These are phyloP conservation scores for Lynx canadensis DNA, from an alignment of 2,113 vertebrate species.

Conservation along the genomic window DNA sequence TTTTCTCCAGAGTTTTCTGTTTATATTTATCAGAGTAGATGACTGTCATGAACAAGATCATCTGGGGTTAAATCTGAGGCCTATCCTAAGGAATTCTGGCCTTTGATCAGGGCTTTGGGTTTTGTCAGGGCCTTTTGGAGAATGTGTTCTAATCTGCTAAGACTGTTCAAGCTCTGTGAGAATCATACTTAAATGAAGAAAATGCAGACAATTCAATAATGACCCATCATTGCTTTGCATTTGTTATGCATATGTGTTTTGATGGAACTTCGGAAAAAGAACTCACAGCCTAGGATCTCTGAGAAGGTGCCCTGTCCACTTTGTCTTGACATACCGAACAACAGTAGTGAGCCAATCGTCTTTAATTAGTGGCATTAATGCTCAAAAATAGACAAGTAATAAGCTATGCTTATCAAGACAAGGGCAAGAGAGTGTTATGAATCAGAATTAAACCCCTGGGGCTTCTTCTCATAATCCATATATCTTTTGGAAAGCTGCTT, in stretches of 20 bases:
- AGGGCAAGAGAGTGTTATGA: neutral
- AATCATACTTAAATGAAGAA: neutral
- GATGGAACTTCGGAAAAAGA: neutral
- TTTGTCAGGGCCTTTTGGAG: neutral
- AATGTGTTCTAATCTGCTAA: neutral
- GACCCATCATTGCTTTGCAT: accelerated
- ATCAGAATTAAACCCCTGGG: neutral
- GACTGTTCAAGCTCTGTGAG: neutral
- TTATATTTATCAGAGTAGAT: neutral
- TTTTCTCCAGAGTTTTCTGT: neutral
- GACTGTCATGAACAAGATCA: neutral
- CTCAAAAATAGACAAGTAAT: neutral
- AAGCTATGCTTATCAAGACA: neutral
- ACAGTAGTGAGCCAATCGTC: neutral
- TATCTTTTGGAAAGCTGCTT: neutral
- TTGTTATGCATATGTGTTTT: neutral
- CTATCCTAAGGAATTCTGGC: neutral
- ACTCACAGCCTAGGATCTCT: neutral
- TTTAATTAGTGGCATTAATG: neutral
- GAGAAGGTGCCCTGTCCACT: neutral
- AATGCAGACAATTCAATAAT: neutral
- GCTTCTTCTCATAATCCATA: neutral
- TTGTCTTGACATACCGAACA: neutral
- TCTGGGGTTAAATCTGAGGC: neutral
- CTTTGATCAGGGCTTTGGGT: neutral